phyloP scores from a whole-genome alignment of 2,113 vertebrate species.

The Toxotes jaculatrix region DNA sequence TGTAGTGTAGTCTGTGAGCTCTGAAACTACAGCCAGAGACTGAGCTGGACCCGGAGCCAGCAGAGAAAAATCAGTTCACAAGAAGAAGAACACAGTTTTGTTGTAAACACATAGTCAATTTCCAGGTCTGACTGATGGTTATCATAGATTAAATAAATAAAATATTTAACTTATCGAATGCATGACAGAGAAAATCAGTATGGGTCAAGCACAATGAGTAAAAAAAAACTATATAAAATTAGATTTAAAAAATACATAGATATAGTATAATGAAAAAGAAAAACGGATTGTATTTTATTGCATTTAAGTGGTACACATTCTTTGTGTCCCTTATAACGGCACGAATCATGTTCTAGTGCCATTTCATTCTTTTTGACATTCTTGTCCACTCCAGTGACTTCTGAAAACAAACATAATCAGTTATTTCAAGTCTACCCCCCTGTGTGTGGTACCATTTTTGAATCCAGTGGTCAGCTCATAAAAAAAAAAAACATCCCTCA shows the following conservation, averaged over 20 bases:
- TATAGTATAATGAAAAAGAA: background rate
- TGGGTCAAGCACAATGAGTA: background rate
- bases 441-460: constrained; percentile 33
- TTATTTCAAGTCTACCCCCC: constrained; percentile 8
- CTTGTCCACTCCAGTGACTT: background rate
- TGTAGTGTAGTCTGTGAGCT: constrained; percentile 24
- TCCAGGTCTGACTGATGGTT: background rate
- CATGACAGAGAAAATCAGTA: background rate
- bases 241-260: background rate
- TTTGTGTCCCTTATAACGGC: background rate
- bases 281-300: background rate
- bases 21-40: constrained; percentile 26
- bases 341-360: background rate
- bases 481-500: constrained; percentile 18
- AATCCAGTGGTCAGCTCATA: constrained; percentile 35
- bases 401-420: constrained; percentile 44
- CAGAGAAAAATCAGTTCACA: constrained; percentile 31
- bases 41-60: background rate
- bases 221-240: background rate
- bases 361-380: background rate
- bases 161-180: background rate
- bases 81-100: constrained; percentile 1
- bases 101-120: background rate
- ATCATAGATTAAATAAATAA: background rate
- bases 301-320: background rate